Percentiles rank a stretch among this genome's conserved stretches.
Evolutionary conservation across 2,113 vertebrate genomes (phyloP).

Genomic region (Urocitellus parryii): DNA sequence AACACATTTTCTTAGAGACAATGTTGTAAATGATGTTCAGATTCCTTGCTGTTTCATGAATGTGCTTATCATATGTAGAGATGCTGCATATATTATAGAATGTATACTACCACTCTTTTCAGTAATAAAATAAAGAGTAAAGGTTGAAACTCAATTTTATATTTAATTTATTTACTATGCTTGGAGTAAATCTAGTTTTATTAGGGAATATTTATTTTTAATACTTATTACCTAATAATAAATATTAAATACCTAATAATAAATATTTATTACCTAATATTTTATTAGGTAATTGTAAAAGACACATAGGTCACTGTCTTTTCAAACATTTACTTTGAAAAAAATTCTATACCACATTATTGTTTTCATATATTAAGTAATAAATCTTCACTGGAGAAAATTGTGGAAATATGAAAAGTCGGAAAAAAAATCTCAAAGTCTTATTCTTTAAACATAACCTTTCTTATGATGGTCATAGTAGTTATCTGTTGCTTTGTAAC

Average conservation of each 20-base stretch:
- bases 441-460: background rate
- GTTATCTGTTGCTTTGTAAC: conserved; percentile 1
- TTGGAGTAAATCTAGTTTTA: conserved; percentile 6
- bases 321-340: conserved; percentile 10
- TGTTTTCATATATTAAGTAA: background rate
- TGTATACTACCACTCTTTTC: background rate
- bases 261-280: no score
- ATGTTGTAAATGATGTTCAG: conserved; percentile 9
- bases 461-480: background rate
- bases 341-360: background rate
- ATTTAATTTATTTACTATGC: background rate
- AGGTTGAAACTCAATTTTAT: conserved; percentile 41
- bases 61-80: background rate
- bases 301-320: background rate
- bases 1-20: conserved; percentile 29
- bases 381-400: background rate
- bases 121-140: conserved; percentile 41
- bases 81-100: background rate
- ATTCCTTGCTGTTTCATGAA: background rate
- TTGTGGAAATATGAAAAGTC: conserved; percentile 40
- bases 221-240: no score
- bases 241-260: no score
- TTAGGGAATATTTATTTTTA: background rate
- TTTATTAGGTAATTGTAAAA: background rate
- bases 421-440: background rate